Evolutionary conservation across 2,888 invertebrate species (phyloP), one percentile per base, ranked within the genome.

Genomic region (Salpingus planirostris): DNA sequence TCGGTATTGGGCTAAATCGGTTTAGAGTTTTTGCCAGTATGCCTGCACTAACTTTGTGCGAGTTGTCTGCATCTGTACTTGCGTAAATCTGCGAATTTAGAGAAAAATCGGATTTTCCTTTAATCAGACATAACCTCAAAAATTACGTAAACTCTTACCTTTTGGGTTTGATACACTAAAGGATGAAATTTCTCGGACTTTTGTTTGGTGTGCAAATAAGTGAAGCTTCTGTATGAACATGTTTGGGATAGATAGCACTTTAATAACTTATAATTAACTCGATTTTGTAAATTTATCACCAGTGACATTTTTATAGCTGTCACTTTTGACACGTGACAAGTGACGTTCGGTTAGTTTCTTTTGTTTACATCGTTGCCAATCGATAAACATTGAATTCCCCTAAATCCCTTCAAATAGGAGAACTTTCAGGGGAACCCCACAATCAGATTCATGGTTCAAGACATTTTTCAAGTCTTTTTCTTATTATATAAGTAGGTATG

Each of bases 1-100:
- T 68, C 21, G 64, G 62, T 21, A 44, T 46, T 11, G 43, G 37
- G n/a, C 46, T 50, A 34, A 50, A 43, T 24, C 54, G 47, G 24
- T 49, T 51, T 39, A 61, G 38, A 14, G 54, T 39, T 39, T 50
- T 44, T 5, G 57, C 43, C 33, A 62, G 42, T 30, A 60, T 51
- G 14, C 55, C 54, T n/a, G 43, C 50, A 27, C 43, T 44, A 3
- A 38, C 35, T 34, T 42, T 49, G 6, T 35, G 29, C 29, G 40
- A 46, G 15, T 44, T 39, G 11, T 42, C 10, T 14, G 49, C 47
- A 11, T 36, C 21, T 10, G 54, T 49, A 35, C 31, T 46, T 11
- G 40, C 42, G 26, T 43, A 41, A 5, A 47, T 40, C 56, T 56
- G 38, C 15, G 50, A 47, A 31, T 15, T n/a, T n/a, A n/a, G n/a